These are phyloP conservation scores for Pimpla rufipes DNA, from an alignment of 2,888 invertebrate genomes.

Conservation along the genomic window DNA sequence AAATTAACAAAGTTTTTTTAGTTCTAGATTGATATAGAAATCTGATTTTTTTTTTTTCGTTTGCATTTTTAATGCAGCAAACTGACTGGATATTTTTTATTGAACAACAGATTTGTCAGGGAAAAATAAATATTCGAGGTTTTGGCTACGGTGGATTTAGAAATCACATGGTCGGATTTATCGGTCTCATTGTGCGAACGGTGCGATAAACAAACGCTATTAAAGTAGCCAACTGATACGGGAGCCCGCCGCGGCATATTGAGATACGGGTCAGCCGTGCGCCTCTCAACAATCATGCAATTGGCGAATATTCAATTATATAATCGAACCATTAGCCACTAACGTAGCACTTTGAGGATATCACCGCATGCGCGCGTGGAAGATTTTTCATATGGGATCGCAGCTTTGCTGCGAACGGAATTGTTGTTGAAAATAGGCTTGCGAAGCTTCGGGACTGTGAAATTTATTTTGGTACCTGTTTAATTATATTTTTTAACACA, in stretches of 20 bases:
- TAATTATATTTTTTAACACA: no score
- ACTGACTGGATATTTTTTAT: no score
- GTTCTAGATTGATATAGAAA: no score
- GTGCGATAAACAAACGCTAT: constrained; percentile 74
- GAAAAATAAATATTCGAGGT: no score
- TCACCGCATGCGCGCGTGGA: constrained; percentile 55
- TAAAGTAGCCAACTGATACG: constrained; percentile 54
- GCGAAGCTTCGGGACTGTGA: background rate
- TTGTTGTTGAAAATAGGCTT: background rate
- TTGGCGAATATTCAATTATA: constrained; percentile 85
- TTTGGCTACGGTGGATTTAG: no score
- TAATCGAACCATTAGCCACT: constrained; percentile 80
- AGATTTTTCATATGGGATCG: constrained; percentile 33
- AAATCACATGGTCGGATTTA: no score
- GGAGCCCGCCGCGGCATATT: constrained; percentile 57
- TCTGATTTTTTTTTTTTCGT: no score
- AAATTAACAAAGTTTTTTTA: no score
- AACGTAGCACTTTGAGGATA: constrained; percentile 62
- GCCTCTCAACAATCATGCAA: constrained; percentile 83
- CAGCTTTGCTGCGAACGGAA: background rate
- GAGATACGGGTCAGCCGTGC: constrained; percentile 80
- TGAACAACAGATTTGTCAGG: no score
- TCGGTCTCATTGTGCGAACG: background rate
- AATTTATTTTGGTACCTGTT: background rate
- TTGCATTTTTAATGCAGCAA: no score